Evolutionary conservation across 2,113 vertebrate genomes (phyloP), one percentile per base, ranked within the genome.

Genomic region (Ammodramus savannarum): DNA sequence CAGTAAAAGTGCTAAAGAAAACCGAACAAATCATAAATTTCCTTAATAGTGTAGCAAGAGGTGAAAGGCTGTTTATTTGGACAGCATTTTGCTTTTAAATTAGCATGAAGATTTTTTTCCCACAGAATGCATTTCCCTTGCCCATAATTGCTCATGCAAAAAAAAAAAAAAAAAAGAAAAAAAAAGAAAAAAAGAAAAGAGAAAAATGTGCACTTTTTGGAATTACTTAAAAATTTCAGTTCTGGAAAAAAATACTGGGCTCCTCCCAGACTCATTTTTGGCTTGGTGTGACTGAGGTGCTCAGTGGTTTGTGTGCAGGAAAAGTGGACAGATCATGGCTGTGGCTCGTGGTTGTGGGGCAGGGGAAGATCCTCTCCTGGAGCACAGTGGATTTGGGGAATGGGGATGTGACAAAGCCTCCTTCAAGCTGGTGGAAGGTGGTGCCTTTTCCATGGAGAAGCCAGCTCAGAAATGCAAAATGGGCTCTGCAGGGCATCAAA

Each of bases 281-380:
- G 10, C 16, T 22, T 7, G 0, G 0, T 44, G 25, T 2, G 2
- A 17, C 5, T 68, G 62, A 73, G 16, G 7, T 23, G 57, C 54
- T 61, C 22, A 5, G 20, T 51, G 29, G 27, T 23, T 65, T 39
- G 2, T 1, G 3, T 38, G 25, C 16, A 48, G 61, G 39, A 52
- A 19, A 59, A 85, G 38, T 3, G 0, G 41, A 31, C 21, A n/a
- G 13, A 21, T 7, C 2, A 5, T 15, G 32, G 16, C 18, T 9
- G 5, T 62, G 44, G 48, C 32, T 62, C 0, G 0, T 16, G 13
- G 20, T 12, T 5, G 3, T n/a, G 11, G 18, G 22, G 21, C 5
- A 54, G 44, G 29, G 29, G 14, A 16, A 52, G 9, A 6, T 36
- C 16, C 26, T 78, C 26, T 78, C 20, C 32, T 54, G 76, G 31